Evolutionary conservation across 2,888 invertebrate species (phyloP).

Genomic region (Tetragonisca angustula): DNA sequence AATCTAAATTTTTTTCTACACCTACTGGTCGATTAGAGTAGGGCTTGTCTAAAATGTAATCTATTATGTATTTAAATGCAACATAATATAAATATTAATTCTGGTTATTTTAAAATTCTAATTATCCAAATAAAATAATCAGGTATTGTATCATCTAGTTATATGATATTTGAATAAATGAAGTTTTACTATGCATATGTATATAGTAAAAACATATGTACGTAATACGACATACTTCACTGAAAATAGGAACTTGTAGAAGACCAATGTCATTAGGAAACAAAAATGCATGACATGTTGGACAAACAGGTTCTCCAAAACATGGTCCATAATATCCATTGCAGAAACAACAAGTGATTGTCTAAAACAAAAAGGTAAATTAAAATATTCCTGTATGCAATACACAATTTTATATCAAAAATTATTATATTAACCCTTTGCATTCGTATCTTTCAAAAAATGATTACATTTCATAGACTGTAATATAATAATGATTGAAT

Average conservation of each 20-base stretch:
- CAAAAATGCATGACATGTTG: constrained; percentile 96
- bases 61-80: too few species aligned
- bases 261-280: constrained; percentile 91
- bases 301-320: constrained; percentile 95
- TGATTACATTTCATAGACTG: too few species aligned
- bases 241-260: constrained; percentile 83
- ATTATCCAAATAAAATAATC: background rate
- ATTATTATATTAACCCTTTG: background rate
- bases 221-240: constrained; percentile 78
- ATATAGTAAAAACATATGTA: background rate
- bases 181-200: background rate
- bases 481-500: too few species aligned
- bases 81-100: background rate
- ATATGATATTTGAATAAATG: background rate
- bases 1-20: too few species aligned
- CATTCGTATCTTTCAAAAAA: too few species aligned
- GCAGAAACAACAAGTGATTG: constrained; percentile 91
- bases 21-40: too few species aligned
- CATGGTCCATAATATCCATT: constrained; percentile 96
- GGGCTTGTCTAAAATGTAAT: too few species aligned
- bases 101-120: background rate
- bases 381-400: background rate
- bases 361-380: constrained; percentile 83
- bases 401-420: background rate
- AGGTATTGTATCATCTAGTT: background rate